A percentile compares a stretch with the other conserved stretches of the same genome.
These are phyloP conservation scores for Drosophila bifasciata DNA, from an alignment of 1,140 invertebrate genomes.

Conservation along the genomic window DNA sequence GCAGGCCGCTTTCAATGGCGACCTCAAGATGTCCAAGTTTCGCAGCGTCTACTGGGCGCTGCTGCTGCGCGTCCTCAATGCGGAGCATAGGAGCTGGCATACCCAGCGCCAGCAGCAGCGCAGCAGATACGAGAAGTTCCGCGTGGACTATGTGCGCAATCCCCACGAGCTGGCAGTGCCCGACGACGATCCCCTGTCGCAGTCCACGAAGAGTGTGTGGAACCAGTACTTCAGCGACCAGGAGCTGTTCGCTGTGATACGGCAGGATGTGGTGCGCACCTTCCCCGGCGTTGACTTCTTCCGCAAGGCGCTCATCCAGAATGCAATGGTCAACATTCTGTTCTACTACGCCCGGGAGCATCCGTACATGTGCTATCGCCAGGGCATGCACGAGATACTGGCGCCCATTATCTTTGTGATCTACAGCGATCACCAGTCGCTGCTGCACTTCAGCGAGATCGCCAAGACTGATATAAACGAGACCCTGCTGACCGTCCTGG, in stretches of 20 bases:
- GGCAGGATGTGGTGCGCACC: slow-evolving; percentile 92
- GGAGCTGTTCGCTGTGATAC: slow-evolving; percentile 89
- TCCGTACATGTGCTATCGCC: slow-evolving; percentile 89
- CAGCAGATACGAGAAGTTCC: slow-evolving; percentile 76
- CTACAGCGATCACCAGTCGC: slow-evolving; percentile 89
- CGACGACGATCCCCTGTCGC: slow-evolving; percentile 78
- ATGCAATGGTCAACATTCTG: slow-evolving; percentile 86
- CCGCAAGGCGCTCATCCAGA: slow-evolving; percentile 87
- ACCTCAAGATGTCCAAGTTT: slow-evolving; percentile 84
- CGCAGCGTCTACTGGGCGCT: slow-evolving; percentile 84
- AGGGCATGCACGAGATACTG: slow-evolving; percentile 94
- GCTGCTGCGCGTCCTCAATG: slow-evolving; percentile 81
- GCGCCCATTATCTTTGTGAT: slow-evolving; percentile 91
- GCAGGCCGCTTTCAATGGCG: slow-evolving; percentile 79
- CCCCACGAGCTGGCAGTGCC: slow-evolving; percentile 62
- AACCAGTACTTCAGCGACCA: slow-evolving; percentile 92
- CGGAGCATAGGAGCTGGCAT: slow-evolving; percentile 76
- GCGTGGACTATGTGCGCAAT: slow-evolving; percentile 77
- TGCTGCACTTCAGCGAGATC: slow-evolving; percentile 84
- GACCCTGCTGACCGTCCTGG: slow-evolving; percentile 86
- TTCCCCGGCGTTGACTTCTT: slow-evolving; percentile 93
- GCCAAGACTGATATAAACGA: slow-evolving; percentile 82
- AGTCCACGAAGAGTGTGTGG: slow-evolving; percentile 88
- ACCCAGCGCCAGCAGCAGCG: slow-evolving; percentile 69
- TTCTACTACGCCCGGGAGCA: slow-evolving; percentile 91